Evolutionary conservation across 1,140 invertebrate genomes (phyloP), one percentile per base, ranked within the genome.

Genomic region (Drosophila grimshawi): DNA sequence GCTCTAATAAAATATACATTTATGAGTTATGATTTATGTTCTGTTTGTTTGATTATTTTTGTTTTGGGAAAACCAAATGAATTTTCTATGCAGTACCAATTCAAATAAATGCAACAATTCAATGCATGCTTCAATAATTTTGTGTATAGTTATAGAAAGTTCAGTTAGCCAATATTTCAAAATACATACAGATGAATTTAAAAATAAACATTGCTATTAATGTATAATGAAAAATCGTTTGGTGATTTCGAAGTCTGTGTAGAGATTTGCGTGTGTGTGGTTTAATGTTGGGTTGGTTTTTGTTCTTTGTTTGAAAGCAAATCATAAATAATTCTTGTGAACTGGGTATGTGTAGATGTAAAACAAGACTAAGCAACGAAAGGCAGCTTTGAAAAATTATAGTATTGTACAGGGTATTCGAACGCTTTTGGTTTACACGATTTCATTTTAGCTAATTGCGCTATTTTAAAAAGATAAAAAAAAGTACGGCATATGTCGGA

Each of bases 41-140:
- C 10, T 49, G 29, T 32, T 41, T n/a, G n/a, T 48, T 11, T 41
- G 8, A 3, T 66, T 46, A 30, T 59, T 48, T 27, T 48, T 37
- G 7, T 30, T 5, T 30, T 69, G 27, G 41, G 35, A 32, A 55
- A 52, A 11, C 5, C 6, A 59, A 33, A 53, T 74, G 60, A 49
- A 57, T 49, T 56, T 56, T 63, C 27, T 8, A 74, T 62, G 57
- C 35, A 41, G 82, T 86, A 83, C 83, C 83, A 83, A 88, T 86
- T 76, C 60, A 29, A 73, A 45, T 53, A 74, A 57, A 69, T 43
- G 39, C 33, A 80, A 76, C 72, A 83, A 69, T 85, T 70, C 64
- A 81, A 80, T 78, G 69, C 81, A 86, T 86, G 85, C 83, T 71
- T 62, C 37, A 78, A 79, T 48, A 82, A 62, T 75, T 76, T 74